Percentiles rank a stretch among this genome's conserved stretches.
phyloP scores from a whole-genome alignment of 2,113 vertebrate genomes.

The Galeopterus variegatus region DNA sequence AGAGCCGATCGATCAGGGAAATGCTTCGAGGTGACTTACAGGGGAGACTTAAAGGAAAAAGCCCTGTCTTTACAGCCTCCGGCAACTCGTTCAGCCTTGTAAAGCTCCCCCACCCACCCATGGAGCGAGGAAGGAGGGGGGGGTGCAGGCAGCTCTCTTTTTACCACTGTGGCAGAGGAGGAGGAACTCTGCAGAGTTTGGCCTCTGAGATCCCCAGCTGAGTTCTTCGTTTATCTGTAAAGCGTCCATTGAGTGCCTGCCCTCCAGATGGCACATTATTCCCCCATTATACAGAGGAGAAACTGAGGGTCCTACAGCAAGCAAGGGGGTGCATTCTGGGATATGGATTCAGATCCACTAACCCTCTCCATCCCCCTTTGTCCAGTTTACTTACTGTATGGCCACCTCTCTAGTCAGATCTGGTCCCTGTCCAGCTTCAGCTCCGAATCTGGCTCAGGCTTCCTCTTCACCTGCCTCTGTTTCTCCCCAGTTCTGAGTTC shows the following conservation, averaged over 20 bases:
- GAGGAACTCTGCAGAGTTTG: not conserved
- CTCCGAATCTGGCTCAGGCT: not conserved
- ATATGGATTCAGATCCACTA: not conserved
- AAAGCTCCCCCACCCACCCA: rapidly evolving
- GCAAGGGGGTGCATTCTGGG: not conserved
- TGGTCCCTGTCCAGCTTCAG: too few relatives aligned
- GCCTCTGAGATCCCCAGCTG: not conserved
- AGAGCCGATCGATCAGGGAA: constrained; percentile 66
- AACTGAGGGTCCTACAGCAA: not conserved
- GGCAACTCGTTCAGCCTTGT: constrained; percentile 31
- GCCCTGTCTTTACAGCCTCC: constrained; percentile 56
- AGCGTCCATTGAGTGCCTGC: not conserved
- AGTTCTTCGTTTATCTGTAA: not conserved
- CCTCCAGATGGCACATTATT: not conserved
- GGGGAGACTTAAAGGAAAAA: constrained; percentile 71
- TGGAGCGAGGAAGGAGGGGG: not conserved
- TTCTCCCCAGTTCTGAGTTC: not conserved
- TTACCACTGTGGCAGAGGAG: not conserved
- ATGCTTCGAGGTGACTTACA: constrained; percentile 76
- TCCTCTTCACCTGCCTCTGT: rapidly evolving
- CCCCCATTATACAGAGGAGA: not conserved
- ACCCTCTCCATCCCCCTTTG: too few relatives aligned
- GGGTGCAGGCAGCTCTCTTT: rapidly evolving
- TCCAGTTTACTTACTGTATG: not conserved
- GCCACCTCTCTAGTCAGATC: not conserved